Evolutionary conservation across 2,888 invertebrate species (phyloP), one percentile per base, ranked within the genome.

Genomic region (Aquatica leii): DNA sequence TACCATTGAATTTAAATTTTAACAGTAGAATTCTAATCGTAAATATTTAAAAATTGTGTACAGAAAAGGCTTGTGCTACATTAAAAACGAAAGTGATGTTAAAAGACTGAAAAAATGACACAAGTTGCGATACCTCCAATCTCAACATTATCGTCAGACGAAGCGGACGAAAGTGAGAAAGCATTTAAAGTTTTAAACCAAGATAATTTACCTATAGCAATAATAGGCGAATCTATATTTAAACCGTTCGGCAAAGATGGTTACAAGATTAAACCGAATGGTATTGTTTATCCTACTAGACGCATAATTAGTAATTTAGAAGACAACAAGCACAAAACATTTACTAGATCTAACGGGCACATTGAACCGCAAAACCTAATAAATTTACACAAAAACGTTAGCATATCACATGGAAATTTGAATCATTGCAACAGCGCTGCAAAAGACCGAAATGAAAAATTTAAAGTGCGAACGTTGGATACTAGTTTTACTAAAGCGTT

Each of bases 401-500:
- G 82, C 67, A 77, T 76, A 59, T 84, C 84, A 37, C 81, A 84
- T 58, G 82, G 84, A 8, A 81, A 82, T 71, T 71, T 85, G 8
- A 78, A 78, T 64, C 76, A 77, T 53, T 75, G 74, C 24, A 77
- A 74, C 65, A 76, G 73, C 46, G 73, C 73, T 2, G 73, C 74
- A n/a, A 79, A 78, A 31, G 72, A 72, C 21, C 73, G 76, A 21
- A 73, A 79, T 15, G 81, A 82, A 65, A 80, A 79, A n/a, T 73
- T 77, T 1, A 72, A 71, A 46, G 70, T 68, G 49, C 69, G 76
- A 54, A 66, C 78, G 6, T 76, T 83, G 11, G 83, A 83, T 48
- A 78, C 80, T 59, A 86, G 87, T 71, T 91, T 92, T 78, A 88
- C 88, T 65, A 87, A 88, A 72, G 88, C 89, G 57, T 83, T 93